A percentile compares a stretch with the other conserved stretches of the same genome.
These are phyloP conservation scores for Pseudopipra pipra DNA, from an alignment of 2,113 vertebrate species.

Conservation along the genomic window DNA sequence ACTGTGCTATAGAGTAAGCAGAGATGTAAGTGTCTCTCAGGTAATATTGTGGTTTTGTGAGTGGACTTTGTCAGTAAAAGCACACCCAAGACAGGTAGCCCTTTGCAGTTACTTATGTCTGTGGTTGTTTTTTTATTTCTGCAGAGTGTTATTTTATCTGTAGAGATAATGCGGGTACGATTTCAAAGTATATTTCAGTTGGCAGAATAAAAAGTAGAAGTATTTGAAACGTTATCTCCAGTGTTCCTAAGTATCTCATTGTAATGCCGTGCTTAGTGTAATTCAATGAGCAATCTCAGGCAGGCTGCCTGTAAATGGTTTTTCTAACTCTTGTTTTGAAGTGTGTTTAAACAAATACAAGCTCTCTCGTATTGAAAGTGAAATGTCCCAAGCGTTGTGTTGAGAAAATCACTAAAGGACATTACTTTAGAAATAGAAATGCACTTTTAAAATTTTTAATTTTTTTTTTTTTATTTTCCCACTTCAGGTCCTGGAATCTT, in stretches of 20 bases:
- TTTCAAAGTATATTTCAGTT: background rate
- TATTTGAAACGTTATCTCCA: background rate
- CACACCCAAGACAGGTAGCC: rapidly evolving
- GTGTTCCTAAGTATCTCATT: background rate
- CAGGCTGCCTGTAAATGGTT: background rate
- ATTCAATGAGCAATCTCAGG: background rate
- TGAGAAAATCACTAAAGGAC: background rate
- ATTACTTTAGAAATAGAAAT: background rate
- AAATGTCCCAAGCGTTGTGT: background rate
- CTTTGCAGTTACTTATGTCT: background rate
- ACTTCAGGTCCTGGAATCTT: constrained; percentile 86
- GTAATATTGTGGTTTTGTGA: background rate
- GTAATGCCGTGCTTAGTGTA: background rate
- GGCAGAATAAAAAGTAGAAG: background rate
- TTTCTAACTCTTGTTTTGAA: background rate
- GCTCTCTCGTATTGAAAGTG: background rate
- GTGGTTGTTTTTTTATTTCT: background rate
- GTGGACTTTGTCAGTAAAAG: background rate
- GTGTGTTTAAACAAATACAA: background rate
- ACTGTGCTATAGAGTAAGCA: rapidly evolving
- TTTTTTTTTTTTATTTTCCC: background rate
- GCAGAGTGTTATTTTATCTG: background rate
- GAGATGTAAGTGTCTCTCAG: background rate
- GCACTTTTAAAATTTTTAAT: background rate
- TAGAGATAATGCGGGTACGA: background rate